These are phyloP conservation scores for Myanophis thanlyinensis DNA, from an alignment of 2,113 vertebrate genomes.

Conservation along the genomic window DNA sequence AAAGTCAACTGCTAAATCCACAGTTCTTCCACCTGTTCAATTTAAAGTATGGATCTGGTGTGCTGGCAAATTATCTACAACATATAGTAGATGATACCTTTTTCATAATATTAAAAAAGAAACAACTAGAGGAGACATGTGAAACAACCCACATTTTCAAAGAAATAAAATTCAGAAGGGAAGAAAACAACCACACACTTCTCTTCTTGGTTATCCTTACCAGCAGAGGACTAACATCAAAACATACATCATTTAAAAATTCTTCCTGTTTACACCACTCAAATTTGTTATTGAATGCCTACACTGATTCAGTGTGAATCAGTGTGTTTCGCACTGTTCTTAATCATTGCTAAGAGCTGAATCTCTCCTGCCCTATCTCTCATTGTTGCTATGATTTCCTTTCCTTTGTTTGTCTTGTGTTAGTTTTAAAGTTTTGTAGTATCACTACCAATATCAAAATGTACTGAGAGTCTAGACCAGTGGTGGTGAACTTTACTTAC, in stretches of 20 bases:
- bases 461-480: not conserved
- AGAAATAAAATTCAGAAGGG: not conserved
- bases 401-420: not conserved
- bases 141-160: not conserved
- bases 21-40: not conserved
- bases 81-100: not conserved
- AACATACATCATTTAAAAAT: not conserved
- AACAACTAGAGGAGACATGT: not conserved
- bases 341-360: not conserved
- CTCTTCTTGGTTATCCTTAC: not conserved
- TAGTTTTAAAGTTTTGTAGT: not conserved
- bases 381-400: not conserved
- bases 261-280: not conserved
- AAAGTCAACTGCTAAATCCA: not conserved
- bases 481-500: too few species aligned
- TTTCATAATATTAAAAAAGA: not conserved
- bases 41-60: not conserved
- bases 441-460: not conserved
- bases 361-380: not conserved
- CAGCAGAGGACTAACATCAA: not conserved
- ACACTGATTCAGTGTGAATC: not conserved
- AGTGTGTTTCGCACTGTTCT: not conserved
- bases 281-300: not conserved
- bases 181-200: not conserved
- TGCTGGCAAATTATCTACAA: not conserved